Conservation (phyloP, 2,888 invertebrate species). For the Drosophila buzzatii region DNA sequence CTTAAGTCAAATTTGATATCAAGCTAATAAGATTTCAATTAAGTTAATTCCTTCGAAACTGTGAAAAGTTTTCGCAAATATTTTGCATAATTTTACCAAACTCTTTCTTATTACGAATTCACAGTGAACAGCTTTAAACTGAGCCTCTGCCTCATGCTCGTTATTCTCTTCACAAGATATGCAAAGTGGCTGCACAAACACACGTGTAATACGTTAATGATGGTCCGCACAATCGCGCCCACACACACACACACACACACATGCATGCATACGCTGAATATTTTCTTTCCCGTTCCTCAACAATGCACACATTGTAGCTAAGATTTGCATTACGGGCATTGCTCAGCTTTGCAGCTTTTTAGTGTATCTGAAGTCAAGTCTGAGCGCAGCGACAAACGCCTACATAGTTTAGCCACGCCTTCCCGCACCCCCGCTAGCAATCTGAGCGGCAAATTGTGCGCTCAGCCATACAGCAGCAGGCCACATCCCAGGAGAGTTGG, state of each 20-base stretch:
- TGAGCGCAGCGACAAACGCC: constrained; percentile 34
- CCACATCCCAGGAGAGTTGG: constrained; percentile 10
- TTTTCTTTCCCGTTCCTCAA: neutral
- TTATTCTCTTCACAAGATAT: constrained; percentile 33
- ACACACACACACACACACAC: constrained; percentile 9
- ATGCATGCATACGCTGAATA: constrained; percentile 4
- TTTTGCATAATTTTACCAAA: neutral
- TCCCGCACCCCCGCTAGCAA: constrained; percentile 48
- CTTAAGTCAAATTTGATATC: neutral
- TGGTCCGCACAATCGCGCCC: constrained; percentile 35
- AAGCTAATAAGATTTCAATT: neutral
- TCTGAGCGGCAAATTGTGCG: constrained; percentile 70
- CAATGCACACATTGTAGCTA: constrained; percentile 68
- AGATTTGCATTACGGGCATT: constrained; percentile 73
- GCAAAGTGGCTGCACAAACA: constrained; percentile 72
- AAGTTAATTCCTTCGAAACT: neutral
- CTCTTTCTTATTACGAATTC: constrained; percentile 30
- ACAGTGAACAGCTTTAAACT: constrained; percentile 28
- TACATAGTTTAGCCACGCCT: constrained; percentile 18
- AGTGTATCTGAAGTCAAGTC: constrained; percentile 49
- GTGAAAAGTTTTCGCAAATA: neutral
- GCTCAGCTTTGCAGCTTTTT: constrained; percentile 55
- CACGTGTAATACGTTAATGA: constrained; percentile 73
- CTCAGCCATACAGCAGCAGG: constrained; percentile 60
- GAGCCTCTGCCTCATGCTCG: neutral